Evolutionary conservation across 2,113 vertebrate species (phyloP).

Genomic region (Amazona vittata): DNA sequence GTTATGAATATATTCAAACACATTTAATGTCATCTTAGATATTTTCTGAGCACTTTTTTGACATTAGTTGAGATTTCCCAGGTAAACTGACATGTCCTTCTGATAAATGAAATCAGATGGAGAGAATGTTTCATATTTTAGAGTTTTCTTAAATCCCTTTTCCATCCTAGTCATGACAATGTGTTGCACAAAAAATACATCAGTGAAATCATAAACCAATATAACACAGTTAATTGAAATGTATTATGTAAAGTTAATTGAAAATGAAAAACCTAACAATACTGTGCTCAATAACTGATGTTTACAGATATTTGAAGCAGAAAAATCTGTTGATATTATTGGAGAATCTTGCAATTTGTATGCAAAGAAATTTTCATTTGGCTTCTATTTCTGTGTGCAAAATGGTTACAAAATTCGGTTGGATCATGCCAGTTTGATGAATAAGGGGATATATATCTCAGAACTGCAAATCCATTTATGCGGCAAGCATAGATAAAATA

Average conservation of each 20-base stretch:
- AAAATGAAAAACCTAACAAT: neutral
- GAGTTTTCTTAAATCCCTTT: neutral
- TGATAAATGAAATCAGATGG: neutral
- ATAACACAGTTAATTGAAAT: neutral
- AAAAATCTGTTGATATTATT: neutral
- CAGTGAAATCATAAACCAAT: neutral
- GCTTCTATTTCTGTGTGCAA: neutral
- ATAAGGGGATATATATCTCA: neutral
- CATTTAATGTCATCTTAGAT: neutral
- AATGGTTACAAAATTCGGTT: neutral
- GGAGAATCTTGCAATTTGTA: neutral
- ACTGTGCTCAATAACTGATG: neutral
- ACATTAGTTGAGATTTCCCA: neutral
- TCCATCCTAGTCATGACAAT: neutral
- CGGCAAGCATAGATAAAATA: neutral
- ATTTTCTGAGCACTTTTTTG: neutral
- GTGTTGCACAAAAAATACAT: neutral
- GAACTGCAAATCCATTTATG: neutral
- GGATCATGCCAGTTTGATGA: rapidly evolving
- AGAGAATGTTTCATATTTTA: neutral
- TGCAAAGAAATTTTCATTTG: neutral
- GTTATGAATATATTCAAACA: neutral
- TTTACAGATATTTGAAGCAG: neutral
- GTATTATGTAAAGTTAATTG: neutral
- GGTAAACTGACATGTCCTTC: neutral